Base-by-base conservation (phyloP, 2,797 vertebrate genomes). In the Macrochelys suwanniensis region DNA sequence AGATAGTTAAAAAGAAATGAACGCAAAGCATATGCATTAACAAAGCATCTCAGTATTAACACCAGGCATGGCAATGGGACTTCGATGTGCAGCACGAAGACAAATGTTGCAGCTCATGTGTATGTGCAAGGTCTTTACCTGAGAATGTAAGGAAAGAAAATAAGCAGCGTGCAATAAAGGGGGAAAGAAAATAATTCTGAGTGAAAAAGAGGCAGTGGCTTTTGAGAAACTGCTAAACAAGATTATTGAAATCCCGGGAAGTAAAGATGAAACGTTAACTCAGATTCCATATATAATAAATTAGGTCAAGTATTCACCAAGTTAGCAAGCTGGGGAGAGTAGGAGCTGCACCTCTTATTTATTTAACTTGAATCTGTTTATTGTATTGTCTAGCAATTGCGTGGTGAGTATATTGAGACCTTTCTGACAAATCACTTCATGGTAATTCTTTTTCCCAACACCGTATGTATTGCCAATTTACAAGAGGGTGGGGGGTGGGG, bases 371-470 rank as follows among this genome's bases (percentile, higher is more conserved):
- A 84, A 87, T 92, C 82, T 93, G 15, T 95, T 94, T 96, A 93
- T 80, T 85, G 80, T 80, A 93, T 86, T 84, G 54, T 95, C 96
- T 96, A 90, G 92, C 88, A 91, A 87, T 95, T 45, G 77, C n/a
- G 0, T 93, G 90, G 96, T 94, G 94, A 96, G 94, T 95, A 96
- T 97, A 98, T 97, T 96, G 95, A 98, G 98, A 96, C 83, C 88
- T 98, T 97, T 97, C 92, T 96, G 95, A 89, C 80, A 31, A 95
- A 97, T 96, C 7, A 31, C 92, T 93, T 90, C 85, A 83, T 76
- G 85, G 93, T 84, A 89, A 90, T 89, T 84, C 21, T 53, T 81
- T 82, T 84, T 54, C 87, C 89, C 88, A 59, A 82, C 0, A 0
- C 96, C 88, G 25, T 78, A 47, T 33, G 51, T 82, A 50, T 95